Evolutionary conservation across 2,797 vertebrate genomes (phyloP).

Genomic region (Etheostoma nigrum): DNA sequence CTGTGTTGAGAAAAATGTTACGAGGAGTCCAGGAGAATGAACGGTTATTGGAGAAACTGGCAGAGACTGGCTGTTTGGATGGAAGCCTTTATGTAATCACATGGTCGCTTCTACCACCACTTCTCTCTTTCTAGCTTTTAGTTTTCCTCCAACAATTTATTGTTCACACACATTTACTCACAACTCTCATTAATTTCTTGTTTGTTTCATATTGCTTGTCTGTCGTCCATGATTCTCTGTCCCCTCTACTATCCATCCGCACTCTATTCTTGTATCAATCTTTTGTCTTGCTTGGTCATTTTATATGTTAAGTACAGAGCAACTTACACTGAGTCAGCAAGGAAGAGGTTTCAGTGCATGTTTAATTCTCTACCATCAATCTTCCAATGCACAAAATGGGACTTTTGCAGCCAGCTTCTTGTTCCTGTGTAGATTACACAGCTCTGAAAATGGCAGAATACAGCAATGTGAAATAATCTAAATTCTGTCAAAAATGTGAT

Average conservation of each 20-base stretch:
- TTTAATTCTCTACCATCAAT: not conserved
- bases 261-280: not conserved
- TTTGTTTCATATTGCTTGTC: not conserved
- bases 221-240: not conserved
- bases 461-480: not conserved
- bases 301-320: not conserved
- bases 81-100: conserved; percentile 9
- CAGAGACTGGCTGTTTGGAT: not conserved
- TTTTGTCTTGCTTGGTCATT: not conserved
- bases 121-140: not conserved
- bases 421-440: not conserved
- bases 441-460: not conserved
- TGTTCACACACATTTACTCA: not conserved
- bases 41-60: conserved; percentile 20
- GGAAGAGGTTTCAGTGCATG: not conserved
- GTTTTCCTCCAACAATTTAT: not conserved
- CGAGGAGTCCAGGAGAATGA: conserved; percentile 10
- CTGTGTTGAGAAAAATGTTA: conserved; percentile 23
- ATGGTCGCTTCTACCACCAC: not conserved
- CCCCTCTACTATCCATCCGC: not conserved
- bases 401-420: not conserved
- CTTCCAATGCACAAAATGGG: not conserved
- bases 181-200: not conserved
- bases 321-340: not conserved
- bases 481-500: not conserved